Evolutionary conservation across 2,888 invertebrate species (phyloP).

Genomic region (Tholera decimalis): DNA sequence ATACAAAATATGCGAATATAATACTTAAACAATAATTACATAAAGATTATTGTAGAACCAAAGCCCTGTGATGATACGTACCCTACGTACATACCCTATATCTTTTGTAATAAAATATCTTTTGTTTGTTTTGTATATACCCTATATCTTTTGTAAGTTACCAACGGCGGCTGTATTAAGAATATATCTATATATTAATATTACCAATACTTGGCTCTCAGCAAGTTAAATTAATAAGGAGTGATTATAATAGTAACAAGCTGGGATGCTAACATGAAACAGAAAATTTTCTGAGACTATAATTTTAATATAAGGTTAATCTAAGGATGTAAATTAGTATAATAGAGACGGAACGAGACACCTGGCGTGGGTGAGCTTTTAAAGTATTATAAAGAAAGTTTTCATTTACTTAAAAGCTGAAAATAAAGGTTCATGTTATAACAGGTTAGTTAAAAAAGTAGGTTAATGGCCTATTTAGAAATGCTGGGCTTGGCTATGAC

Average conservation of each 20-base stretch:
- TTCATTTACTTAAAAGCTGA: conserved; percentile 33
- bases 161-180: no score
- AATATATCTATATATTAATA: no score
- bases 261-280: background rate
- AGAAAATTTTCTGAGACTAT: background rate
- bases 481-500: background rate
- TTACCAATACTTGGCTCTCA: no score
- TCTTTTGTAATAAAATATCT: no score
- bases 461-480: conserved; percentile 1
- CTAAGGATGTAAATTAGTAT: conserved; percentile 15
- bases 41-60: no score
- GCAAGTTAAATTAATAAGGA: background rate
- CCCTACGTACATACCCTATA: no score
- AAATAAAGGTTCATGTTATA: conserved; percentile 14
- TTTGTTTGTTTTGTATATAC: no score
- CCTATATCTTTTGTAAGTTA: no score
- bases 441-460: conserved; percentile 5
- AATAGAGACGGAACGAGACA: background rate
- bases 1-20: no score
- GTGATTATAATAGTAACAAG: background rate
- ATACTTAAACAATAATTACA: no score
- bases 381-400: conserved; percentile 13
- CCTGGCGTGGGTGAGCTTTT: conserved; percentile 8
- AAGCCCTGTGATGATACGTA: no score
- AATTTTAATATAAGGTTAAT: background rate